Evolutionary conservation across 2,113 vertebrate species (phyloP).

Genomic region (Limanda limanda): DNA sequence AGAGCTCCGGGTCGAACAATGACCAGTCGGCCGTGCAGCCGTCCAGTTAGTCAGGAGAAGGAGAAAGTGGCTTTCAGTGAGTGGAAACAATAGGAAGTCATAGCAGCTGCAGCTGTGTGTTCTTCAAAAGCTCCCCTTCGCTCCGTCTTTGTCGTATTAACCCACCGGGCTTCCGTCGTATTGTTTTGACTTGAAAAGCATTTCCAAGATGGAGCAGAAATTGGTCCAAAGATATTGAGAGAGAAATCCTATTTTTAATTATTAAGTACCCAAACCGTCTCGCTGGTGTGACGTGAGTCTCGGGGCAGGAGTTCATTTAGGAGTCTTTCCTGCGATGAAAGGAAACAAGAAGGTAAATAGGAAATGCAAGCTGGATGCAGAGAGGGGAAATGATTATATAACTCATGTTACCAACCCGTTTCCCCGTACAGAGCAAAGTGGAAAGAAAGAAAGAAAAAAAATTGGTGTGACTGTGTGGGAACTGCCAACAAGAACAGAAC

Average conservation of each 20-base stretch:
- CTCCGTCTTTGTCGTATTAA: constrained; percentile 43
- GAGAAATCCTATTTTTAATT: not conserved
- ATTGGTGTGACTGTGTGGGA: constrained; percentile 18
- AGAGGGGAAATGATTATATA: constrained; percentile 65
- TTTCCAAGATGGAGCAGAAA: not conserved
- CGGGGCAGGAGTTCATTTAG: constrained; percentile 19
- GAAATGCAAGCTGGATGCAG: constrained; percentile 54
- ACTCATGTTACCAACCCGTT: constrained; percentile 44
- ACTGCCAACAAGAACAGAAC: constrained; percentile 8
- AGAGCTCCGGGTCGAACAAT: constrained; percentile 62
- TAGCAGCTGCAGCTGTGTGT: constrained; percentile 78
- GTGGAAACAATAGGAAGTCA: constrained; percentile 82
- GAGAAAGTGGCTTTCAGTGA: constrained; percentile 79
- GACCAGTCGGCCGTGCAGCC: constrained; percentile 43
- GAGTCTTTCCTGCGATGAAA: constrained; percentile 46
- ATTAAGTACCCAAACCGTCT: not conserved
- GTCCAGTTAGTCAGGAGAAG: constrained; percentile 50
- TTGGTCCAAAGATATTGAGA: not conserved
- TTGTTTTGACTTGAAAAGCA: constrained; percentile 20
- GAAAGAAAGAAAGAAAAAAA: constrained; percentile 4
- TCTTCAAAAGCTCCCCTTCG: constrained; percentile 49
- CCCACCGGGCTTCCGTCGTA: constrained; percentile 6
- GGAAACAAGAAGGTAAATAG: constrained; percentile 62
- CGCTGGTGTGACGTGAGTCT: not conserved
- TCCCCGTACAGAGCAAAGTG: constrained; percentile 3